Evolutionary conservation across 2,113 vertebrate species (phyloP).

Genomic region (Clinocottus analis): DNA sequence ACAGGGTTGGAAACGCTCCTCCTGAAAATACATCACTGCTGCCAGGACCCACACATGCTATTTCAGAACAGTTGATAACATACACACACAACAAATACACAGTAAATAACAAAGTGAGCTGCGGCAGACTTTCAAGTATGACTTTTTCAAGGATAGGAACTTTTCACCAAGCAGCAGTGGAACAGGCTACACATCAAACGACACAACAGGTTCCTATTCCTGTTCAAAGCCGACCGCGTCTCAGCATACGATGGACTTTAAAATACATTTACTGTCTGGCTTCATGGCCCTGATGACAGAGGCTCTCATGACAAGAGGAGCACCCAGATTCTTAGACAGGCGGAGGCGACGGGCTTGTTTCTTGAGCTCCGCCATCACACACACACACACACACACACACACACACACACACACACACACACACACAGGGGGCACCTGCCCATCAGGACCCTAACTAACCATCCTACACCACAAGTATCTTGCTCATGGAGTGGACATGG

Average conservation of each 20-base stretch:
- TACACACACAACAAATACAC: neutral
- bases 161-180: neutral
- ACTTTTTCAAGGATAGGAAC: neutral
- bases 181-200: neutral
- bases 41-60: slow-evolving; percentile 20
- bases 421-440: too few relatives aligned
- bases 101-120: neutral
- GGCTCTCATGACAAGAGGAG: slow-evolving; percentile 3
- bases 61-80: slow-evolving; percentile 9
- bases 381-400: too few relatives aligned
- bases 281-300: slow-evolving; percentile 11
- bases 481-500: neutral
- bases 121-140: neutral
- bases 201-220: neutral
- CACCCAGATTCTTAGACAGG: slow-evolving; percentile 15
- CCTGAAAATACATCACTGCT: slow-evolving; percentile 30
- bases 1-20: slow-evolving; percentile 23
- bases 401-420: too few relatives aligned
- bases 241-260: neutral
- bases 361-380: slow-evolving; percentile 1
- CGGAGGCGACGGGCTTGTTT: neutral
- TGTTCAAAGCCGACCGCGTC: neutral
- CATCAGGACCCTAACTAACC: too few relatives aligned
- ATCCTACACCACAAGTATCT: too few relatives aligned
- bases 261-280: slow-evolving; percentile 1